These are phyloP conservation scores for Hemithea aestivaria DNA, from an alignment of 2,888 invertebrate species.

Conservation along the genomic window DNA sequence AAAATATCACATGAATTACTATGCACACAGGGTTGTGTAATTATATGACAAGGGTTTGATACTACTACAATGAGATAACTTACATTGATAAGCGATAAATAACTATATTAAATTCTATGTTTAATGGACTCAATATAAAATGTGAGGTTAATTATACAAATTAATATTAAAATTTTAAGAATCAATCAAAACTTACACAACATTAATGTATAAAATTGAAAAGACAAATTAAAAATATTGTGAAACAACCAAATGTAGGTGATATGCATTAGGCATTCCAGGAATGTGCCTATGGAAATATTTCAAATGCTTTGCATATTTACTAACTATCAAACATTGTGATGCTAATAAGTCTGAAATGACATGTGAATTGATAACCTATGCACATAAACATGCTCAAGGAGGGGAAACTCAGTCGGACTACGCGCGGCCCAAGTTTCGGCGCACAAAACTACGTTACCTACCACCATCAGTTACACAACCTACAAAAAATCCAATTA, in stretches of 20 bases:
- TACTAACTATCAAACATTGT: conserved; percentile 18
- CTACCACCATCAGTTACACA: conserved; percentile 54
- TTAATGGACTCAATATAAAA: too few relatives aligned
- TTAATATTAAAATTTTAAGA: too few relatives aligned
- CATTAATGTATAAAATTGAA: too few relatives aligned
- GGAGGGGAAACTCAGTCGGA: conserved; percentile 15
- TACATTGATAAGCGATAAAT: too few relatives aligned
- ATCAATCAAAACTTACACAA: too few relatives aligned
- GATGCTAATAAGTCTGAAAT: conserved; percentile 28
- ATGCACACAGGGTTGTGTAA: too few relatives aligned
- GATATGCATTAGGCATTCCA: conserved; percentile 9
- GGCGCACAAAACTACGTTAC: conserved; percentile 8
- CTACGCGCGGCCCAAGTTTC: conserved; percentile 16
- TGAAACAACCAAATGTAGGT: background rate
- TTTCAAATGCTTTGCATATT: conserved; percentile 17
- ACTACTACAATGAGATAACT: too few relatives aligned
- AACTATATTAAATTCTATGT: too few relatives aligned
- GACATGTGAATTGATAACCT: conserved; percentile 28
- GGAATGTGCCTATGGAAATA: conserved; percentile 18
- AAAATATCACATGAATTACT: too few relatives aligned
- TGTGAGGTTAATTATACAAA: too few relatives aligned
- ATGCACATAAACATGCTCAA: conserved; percentile 22
- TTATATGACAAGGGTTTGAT: too few relatives aligned
- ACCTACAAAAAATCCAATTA: conserved; percentile 41
- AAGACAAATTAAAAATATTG: too few relatives aligned